Percentiles rank a stretch among this genome's conserved stretches.
Evolutionary conservation across 1,140 invertebrate species (phyloP).

Genomic region (Microplitis mediator): DNA sequence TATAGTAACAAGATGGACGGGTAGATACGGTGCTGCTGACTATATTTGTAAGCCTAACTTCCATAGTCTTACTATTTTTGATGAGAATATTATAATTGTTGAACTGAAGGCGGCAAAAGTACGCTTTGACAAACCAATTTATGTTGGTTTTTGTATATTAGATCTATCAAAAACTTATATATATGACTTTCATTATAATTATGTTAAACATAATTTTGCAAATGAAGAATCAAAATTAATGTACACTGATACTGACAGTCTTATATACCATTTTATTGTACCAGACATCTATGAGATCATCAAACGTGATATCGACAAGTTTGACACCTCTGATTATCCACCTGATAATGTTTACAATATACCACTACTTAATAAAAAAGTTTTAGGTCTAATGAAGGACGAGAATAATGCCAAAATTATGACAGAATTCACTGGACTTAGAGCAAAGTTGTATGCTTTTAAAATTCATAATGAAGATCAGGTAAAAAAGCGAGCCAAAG

Average conservation of each 20-base stretch:
- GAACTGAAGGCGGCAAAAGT: not conserved
- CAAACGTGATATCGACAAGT: not conserved
- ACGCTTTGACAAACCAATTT: conserved; percentile 7
- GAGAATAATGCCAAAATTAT: conserved; percentile 7
- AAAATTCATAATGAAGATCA: not conserved
- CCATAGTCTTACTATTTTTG: not conserved
- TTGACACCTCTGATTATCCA: not conserved
- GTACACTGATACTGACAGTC: conserved; percentile 8
- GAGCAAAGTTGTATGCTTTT: conserved; percentile 8
- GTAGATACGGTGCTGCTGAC: not conserved
- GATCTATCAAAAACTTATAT: conserved; percentile 1
- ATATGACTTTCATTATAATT: conserved; percentile 17
- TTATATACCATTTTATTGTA: not conserved
- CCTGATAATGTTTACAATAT: not conserved
- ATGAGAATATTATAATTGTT: not conserved
- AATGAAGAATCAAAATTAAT: not conserved
- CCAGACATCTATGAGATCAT: not conserved
- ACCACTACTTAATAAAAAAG: not conserved
- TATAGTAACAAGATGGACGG: not conserved
- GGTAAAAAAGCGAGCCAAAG: conserved; percentile 23
- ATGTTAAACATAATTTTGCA: not conserved
- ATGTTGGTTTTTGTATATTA: not conserved
- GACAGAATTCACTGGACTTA: not conserved
- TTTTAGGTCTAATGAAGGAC: not conserved
- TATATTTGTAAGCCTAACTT: conserved; percentile 7